phyloP scores from a whole-genome alignment of 2,113 vertebrate genomes.

The Phyllostomus discolor region DNA sequence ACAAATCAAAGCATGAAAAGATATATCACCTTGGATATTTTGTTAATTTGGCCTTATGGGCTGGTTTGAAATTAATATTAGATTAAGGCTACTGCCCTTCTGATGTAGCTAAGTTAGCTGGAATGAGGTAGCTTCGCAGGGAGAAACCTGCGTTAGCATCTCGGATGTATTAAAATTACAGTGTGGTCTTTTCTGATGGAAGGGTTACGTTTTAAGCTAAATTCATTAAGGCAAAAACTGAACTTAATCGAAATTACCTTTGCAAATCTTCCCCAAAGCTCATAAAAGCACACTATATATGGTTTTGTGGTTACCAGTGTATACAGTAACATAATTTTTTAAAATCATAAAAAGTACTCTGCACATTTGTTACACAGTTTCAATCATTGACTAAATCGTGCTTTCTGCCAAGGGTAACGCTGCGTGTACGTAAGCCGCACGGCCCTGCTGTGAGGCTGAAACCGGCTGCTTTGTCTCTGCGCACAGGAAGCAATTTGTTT shows the following conservation, averaged over 20 bases:
- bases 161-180: not conserved
- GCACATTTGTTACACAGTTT: not conserved
- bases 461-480: not conserved
- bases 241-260: constrained; percentile 8
- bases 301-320: not conserved
- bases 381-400: constrained; percentile 8
- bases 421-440: not conserved
- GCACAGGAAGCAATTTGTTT: constrained; percentile 2
- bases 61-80: constrained; percentile 35
- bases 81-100: not conserved
- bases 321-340: not conserved
- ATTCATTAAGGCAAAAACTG: not conserved
- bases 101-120: not conserved
- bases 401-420: not conserved
- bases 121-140: not conserved
- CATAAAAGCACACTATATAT: not conserved
- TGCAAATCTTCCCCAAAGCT: not conserved
- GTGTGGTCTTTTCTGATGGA: not conserved
- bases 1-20: not conserved
- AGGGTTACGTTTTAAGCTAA: not conserved
- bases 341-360: not conserved
- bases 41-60: not conserved
- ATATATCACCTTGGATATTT: not conserved
- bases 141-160: not conserved
- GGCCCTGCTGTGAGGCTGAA: not conserved